Evolutionary conservation across 2,888 invertebrate genomes (phyloP).

Genomic region (Perizoma affinitatum): DNA sequence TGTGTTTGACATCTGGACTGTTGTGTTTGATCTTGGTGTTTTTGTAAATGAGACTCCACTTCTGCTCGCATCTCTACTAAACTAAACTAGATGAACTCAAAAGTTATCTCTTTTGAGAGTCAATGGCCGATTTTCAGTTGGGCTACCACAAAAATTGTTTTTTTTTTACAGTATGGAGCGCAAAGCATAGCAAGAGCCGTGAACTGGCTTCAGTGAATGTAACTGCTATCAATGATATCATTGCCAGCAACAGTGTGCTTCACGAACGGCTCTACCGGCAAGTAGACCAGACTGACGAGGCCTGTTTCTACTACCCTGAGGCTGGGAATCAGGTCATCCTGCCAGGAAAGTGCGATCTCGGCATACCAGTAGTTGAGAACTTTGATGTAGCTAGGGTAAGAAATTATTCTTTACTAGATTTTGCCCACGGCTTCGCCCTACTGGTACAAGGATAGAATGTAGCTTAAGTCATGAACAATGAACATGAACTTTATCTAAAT

Average conservation of each 20-base stretch:
- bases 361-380: slow-evolving; percentile 55
- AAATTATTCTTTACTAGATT: neutral
- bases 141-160: neutral
- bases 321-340: slow-evolving; percentile 56
- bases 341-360: slow-evolving; percentile 66
- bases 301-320: slow-evolving; percentile 72
- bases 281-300: slow-evolving; percentile 55
- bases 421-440: no score
- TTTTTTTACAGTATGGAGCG: slow-evolving; percentile 68
- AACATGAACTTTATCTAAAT: no score
- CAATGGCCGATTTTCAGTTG: no score
- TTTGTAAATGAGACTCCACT: no score
- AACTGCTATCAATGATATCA: slow-evolving; percentile 46
- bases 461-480: no score
- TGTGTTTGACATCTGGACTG: no score
- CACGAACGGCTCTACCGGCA: slow-evolving; percentile 53
- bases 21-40: no score
- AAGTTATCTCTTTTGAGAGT: no score
- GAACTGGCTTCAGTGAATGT: slow-evolving; percentile 47
- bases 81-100: no score
- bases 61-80: no score
- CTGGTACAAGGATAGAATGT: no score
- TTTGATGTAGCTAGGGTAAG: slow-evolving; percentile 59
- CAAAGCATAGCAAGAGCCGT: slow-evolving; percentile 64
- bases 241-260: slow-evolving; percentile 52